Conservation (phyloP, 2,113 vertebrate genomes). For the Martes martes region DNA sequence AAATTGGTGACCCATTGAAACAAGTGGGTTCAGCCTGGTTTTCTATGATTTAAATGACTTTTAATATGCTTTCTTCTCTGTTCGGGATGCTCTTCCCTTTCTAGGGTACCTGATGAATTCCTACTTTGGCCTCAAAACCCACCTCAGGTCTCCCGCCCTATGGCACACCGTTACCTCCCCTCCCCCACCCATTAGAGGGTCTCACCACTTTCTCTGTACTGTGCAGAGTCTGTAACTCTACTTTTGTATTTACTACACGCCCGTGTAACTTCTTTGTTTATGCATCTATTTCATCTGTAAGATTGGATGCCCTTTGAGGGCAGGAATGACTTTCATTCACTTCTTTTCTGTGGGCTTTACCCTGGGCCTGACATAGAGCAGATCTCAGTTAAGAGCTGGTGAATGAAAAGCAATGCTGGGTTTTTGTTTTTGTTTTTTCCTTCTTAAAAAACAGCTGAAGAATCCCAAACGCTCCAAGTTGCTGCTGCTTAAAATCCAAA, state of each 20-base stretch:
- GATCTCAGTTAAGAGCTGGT: not conserved
- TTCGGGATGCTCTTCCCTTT: not conserved
- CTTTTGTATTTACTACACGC: not conserved
- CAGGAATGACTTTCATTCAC: not conserved
- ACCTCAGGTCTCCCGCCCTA: not conserved
- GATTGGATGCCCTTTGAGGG: not conserved
- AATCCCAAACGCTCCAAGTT: not conserved
- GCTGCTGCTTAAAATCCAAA: not conserved
- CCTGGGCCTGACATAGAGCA: not conserved
- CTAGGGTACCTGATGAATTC: not conserved
- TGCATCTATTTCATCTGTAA: not conserved
- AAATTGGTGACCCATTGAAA: not conserved
- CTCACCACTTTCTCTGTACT: not conserved
- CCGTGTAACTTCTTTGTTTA: not conserved
- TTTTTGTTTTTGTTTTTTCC: not conserved
- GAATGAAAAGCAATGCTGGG: not conserved
- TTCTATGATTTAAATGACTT: not conserved
- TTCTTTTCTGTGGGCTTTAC: not conserved
- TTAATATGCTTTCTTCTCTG: not conserved
- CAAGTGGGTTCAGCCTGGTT: not conserved
- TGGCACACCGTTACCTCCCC: not conserved
- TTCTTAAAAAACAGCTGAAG: conserved; percentile 11
- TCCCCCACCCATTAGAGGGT: not conserved
- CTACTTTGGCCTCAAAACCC: not conserved
- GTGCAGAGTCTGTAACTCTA: not conserved